Conservation (phyloP, 2,113 vertebrate species). For the Morone saxatilis region DNA sequence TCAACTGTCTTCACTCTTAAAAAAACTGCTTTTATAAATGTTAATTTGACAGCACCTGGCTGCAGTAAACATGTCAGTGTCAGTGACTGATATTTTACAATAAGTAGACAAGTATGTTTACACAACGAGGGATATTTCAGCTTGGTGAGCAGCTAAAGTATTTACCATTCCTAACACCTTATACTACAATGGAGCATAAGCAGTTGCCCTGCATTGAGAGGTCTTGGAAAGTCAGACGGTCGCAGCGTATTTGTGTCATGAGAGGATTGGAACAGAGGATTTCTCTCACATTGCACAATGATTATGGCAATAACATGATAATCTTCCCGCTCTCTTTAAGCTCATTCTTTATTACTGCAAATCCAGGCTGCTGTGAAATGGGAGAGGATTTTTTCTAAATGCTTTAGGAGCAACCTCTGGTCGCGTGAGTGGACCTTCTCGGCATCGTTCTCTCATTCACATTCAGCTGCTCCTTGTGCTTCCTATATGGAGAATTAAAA, state of each 20-base stretch:
- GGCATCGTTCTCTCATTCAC: conserved; percentile 18
- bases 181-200: conserved; percentile 34
- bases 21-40: not conserved
- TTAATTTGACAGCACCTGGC: conserved; percentile 17
- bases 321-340: conserved; percentile 64
- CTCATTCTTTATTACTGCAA: conserved; percentile 56
- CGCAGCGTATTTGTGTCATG: conserved; percentile 56
- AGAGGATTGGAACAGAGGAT: conserved; percentile 60
- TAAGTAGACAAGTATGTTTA: conserved; percentile 35
- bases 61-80: conserved; percentile 33
- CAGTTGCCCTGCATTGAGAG: conserved; percentile 38
- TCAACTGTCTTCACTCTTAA: not conserved
- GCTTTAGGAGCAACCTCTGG: conserved; percentile 49
- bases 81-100: conserved; percentile 1
- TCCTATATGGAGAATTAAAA: conserved; percentile 66
- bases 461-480: conserved; percentile 43
- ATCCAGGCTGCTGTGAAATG: conserved; percentile 60
- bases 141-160: conserved; percentile 16
- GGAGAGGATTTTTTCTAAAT: conserved; percentile 53
- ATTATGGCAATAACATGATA: conserved; percentile 76
- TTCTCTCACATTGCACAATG: conserved; percentile 68
- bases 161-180: conserved; percentile 34
- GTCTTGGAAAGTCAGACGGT: conserved; percentile 55
- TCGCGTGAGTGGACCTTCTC: conserved; percentile 47
- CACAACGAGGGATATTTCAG: conserved; percentile 32